Evolutionary conservation across 2,113 vertebrate species (phyloP), one percentile per base, ranked within the genome.

Genomic region (Gymnarchus niloticus): DNA sequence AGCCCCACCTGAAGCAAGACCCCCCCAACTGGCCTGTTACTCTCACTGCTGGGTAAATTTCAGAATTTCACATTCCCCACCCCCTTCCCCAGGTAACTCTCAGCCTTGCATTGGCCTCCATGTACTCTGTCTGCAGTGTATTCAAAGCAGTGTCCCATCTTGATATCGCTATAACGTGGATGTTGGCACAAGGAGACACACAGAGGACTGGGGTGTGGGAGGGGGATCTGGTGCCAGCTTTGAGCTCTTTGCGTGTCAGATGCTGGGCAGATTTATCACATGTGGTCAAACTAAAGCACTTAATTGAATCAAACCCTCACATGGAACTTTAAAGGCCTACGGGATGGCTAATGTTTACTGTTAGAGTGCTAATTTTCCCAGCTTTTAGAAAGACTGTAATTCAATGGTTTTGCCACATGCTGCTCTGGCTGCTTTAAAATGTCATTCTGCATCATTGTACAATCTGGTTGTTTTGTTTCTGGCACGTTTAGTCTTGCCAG

Each of bases 141-240:
- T 23, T 51, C 69, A 56, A 56, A 77, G 51, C 69, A 19, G 78
- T 28, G 12, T 56, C 56, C 56, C 77, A 84, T 85, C 65, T 46
- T 89, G 89, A 90, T 87, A 86, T 89, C 52, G 85, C 80, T 2
- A 78, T 88, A 86, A 85, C 87, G 86, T 90, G 88, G 84, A 86
- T 83, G 83, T 51, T 86, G 56, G 85, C 87, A 87, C 87, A 46
- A 81, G 83, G 88, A 87, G 88, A 83, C 23, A 49, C 41, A 73
- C 17, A 59, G 69, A 76, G 44, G 48, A 87, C 86, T 28, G 86
- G 78, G 88, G 33, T 41, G 65, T 28, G 65, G 33, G 65, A 4
- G 33, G 28, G 61, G 37, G 23, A 25, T 69, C 61, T 69, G 25
- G 33, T 85, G 59, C 48, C 48, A 49, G 19, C 19, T 85, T 41